phyloP scores from a whole-genome alignment of 2,888 invertebrate genomes.

The Azorinus chamasolen region DNA sequence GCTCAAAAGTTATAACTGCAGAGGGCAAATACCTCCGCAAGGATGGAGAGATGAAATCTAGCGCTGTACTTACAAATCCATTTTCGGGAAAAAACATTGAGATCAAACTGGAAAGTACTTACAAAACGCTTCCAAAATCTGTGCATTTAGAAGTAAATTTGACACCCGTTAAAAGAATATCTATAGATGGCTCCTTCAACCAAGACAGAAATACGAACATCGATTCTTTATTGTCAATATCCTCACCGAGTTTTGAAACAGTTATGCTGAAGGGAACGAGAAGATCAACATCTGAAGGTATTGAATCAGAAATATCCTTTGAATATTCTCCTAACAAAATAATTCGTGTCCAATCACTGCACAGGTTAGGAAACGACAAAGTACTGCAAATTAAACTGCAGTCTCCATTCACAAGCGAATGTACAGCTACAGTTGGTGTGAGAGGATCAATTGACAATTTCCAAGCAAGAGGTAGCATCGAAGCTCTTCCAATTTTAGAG shows the following conservation, averaged over 20 bases:
- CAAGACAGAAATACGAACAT: conserved; percentile 23
- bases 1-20: conserved; percentile 45
- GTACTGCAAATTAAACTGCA: conserved; percentile 27
- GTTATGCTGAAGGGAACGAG: conserved; percentile 35
- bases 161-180: conserved; percentile 27
- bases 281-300: not conserved
- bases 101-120: conserved; percentile 53
- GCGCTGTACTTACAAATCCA: conserved; percentile 56
- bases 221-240: conserved; percentile 31
- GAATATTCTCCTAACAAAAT: conserved; percentile 12
- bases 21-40: conserved; percentile 55
- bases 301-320: conserved; percentile 5
- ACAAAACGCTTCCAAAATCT: conserved; percentile 58
- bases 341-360: conserved; percentile 18
- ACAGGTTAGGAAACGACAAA: conserved; percentile 2
- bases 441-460: conserved; percentile 3
- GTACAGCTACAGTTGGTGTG: conserved; percentile 16
- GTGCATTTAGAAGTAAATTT: conserved; percentile 64
- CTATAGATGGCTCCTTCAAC: conserved; percentile 32
- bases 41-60: conserved; percentile 42
- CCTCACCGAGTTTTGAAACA: conserved; percentile 36
- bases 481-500: conserved; percentile 35
- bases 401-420: conserved; percentile 35
- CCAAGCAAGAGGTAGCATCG: conserved; percentile 19
- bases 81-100: conserved; percentile 48